These are phyloP conservation scores for Ctenopoma kingsleyae DNA, from an alignment of 2,797 vertebrate genomes.

Conservation along the genomic window DNA sequence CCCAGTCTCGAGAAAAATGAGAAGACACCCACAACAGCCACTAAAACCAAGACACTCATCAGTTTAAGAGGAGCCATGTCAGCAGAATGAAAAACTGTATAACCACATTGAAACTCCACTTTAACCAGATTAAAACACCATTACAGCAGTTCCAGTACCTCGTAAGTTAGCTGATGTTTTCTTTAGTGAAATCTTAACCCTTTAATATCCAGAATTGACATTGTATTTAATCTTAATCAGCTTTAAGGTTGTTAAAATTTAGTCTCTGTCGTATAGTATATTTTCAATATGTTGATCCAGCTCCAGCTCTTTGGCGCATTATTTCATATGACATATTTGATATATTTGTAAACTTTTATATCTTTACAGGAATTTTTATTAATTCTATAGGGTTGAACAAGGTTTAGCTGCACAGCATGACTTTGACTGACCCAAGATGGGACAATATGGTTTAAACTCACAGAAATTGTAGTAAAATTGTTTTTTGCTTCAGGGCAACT, in stretches of 20 bases:
- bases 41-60: constrained; percentile 69
- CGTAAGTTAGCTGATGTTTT: constrained; percentile 19
- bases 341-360: not conserved
- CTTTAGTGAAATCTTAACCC: constrained; percentile 27
- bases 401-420: not conserved
- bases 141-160: constrained; percentile 39
- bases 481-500: not conserved
- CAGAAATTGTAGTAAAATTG: not conserved
- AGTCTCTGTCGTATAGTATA: not conserved
- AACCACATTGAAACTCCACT: constrained; percentile 60
- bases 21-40: constrained; percentile 70
- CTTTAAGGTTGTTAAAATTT: constrained; percentile 10
- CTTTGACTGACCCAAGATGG: not conserved
- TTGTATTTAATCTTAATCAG: constrained; percentile 5
- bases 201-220: constrained; percentile 9
- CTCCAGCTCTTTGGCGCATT: not conserved
- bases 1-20: constrained; percentile 48
- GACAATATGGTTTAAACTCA: not conserved
- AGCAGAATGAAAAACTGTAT: constrained; percentile 55
- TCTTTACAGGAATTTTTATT: not conserved
- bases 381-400: not conserved
- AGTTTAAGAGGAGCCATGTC: constrained; percentile 56
- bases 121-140: constrained; percentile 57
- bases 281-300: not conserved
- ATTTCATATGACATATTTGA: too few relatives aligned